Base-by-base conservation (phyloP, 2,888 invertebrate genomes). In the Eubasilissa splendida region DNA sequence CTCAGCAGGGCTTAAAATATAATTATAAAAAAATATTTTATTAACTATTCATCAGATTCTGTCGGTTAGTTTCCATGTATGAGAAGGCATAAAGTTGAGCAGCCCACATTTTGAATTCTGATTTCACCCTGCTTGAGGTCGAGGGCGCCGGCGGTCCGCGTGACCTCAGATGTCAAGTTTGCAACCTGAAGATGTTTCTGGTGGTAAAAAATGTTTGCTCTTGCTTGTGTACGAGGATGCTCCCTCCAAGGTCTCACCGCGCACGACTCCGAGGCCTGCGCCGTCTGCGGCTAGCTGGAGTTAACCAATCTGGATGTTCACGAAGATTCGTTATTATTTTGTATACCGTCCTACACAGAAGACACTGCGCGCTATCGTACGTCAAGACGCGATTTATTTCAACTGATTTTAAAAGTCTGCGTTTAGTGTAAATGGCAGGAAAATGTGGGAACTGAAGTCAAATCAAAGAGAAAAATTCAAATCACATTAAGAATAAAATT, bases 141-240 rank as follows among this genome's bases (percentile, higher is more conserved):
- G 77, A 79, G 77, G 80, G 63, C 79, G 76, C 53, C 68, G 52
- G 71, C 75, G 75, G 71, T 42, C 74, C 75, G 68, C 74, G 70
- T 75, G 81, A 81, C 81, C 81, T 79, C 78, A 33, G 52, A 60
- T 79, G 81, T 79, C 81, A 81, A 74, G 78, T 53, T 63, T 68
- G 59, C 65, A 65, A 76, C 79, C 79, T 54, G 79, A 82, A 76
- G 60, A 68, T 50, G 65, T 56, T 75, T 31, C 59, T 75, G 60
- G 52, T 60, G n/a, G 50, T 75, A 52, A 75, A 75, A 75, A 75
- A 60, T 70, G 54, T 11, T 9, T 53, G 70, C 54, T 22, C 31
- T 54, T 65, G 52, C 52, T 14, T 50, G 52, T n/a, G n/a, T 50
- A 70, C 11, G 70, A 70, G 31, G 54, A 70, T 54, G 53, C 70